Evolutionary conservation across 2,888 invertebrate species (phyloP).

Genomic region (Coronaproctus castanopsis): DNA sequence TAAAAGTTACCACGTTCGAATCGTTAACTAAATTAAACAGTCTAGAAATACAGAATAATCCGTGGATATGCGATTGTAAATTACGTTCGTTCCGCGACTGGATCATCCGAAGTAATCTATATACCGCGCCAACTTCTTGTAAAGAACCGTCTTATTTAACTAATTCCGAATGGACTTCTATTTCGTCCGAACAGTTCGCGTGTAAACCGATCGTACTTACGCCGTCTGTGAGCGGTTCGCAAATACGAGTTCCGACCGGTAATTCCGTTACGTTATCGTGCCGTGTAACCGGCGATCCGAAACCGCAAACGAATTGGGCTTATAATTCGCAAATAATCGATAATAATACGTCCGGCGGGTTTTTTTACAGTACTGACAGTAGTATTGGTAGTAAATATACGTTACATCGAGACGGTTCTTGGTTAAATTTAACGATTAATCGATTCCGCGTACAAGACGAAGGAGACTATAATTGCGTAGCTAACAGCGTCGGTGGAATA

Average conservation of each 20-base stretch:
- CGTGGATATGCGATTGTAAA: slow-evolving; percentile 75
- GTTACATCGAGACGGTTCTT: slow-evolving; percentile 21
- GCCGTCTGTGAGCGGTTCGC: slow-evolving; percentile 31
- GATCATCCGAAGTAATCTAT: slow-evolving; percentile 40
- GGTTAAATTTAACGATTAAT: slow-evolving; percentile 48
- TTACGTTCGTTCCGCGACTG: slow-evolving; percentile 58
- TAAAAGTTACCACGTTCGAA: slow-evolving; percentile 37
- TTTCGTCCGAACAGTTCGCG: slow-evolving; percentile 41
- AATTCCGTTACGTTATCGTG: slow-evolving; percentile 52
- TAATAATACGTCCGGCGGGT: slow-evolving; percentile 23
- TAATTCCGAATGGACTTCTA: slow-evolving; percentile 48
- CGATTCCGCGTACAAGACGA: slow-evolving; percentile 39
- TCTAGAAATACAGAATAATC: slow-evolving; percentile 56
- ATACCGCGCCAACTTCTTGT: slow-evolving; percentile 53
- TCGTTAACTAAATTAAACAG: slow-evolving; percentile 45
- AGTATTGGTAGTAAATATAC: slow-evolving; percentile 5
- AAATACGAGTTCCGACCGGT: slow-evolving; percentile 35
- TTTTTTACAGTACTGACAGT: slow-evolving; percentile 19
- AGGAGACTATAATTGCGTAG: slow-evolving; percentile 57
- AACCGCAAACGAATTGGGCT: slow-evolving; percentile 54
- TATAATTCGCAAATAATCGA: slow-evolving; percentile 38
- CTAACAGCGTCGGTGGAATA: slow-evolving; percentile 60
- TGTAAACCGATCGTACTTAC: slow-evolving; percentile 56
- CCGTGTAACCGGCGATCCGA: slow-evolving; percentile 51
- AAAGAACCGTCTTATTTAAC: slow-evolving; percentile 44